Evolutionary conservation across 2,113 vertebrate genomes (phyloP), one percentile per base, ranked within the genome.

Genomic region (Herpetotheres cachinnans): DNA sequence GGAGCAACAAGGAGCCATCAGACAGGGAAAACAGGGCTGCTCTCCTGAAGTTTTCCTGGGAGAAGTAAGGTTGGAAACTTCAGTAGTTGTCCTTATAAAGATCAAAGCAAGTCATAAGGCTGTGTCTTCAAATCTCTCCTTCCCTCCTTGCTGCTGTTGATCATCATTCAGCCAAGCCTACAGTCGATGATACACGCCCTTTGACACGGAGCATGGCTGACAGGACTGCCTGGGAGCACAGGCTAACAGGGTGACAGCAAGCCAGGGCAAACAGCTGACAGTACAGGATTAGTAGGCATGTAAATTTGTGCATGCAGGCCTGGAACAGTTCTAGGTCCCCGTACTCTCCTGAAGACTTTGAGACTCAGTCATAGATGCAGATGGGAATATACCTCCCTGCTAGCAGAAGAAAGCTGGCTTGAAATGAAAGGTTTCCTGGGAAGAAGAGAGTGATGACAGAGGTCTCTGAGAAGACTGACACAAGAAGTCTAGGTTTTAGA

Each of bases 181-280:
- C 21, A 82, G 82, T 10, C 0, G 0, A 15, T 6, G 3, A 32
- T 20, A 49, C 21, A 34, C 44, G 18, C 18, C 3, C 16, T 30
- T 46, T 8, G 1, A 44, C 5, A 5, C 2, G 14, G 69, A 66
- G 11, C 15, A 11, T 5, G 22, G 36, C 63, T 66, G 66, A 32
- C 18, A 82, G 65, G 44, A n/a, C 34, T 29, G 25, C 42, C 77
- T 32, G 12, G 42, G 26, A 86, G 49, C 59, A 78, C 36, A 67
- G 40, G 36, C 27, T 25, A 46, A 32, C 1, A 1, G 19, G 34
- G 52, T 14, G 32, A n/a, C 25, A 59, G n/a, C 40, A n/a, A 81
- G 26, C n/a, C 24, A 8, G 21, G 50, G 27, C 44, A 81, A 38
- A 76, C 40, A 54, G 22, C 50, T 38, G 55, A 26, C 38, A 17